Base-by-base conservation (phyloP, 2,888 invertebrate species). In the Yponomeuta malinellus region DNA sequence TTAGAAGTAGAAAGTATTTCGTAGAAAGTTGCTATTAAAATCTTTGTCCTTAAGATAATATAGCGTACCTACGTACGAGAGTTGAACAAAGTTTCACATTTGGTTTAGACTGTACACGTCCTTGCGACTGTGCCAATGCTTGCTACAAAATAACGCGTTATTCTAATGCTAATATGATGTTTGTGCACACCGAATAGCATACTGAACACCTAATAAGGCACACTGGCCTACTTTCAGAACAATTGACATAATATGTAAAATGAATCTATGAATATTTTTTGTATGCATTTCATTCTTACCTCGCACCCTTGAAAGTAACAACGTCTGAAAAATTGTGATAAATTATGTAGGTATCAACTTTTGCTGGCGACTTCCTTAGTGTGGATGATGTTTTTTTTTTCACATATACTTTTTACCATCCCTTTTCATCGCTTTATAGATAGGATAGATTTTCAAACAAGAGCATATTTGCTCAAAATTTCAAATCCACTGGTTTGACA, bases 121-220 rank as follows among this genome's bases (percentile, higher is more conserved):
- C 52, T 59, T 59, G 52, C 4, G 52, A 15, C 3, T 15, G 52
- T 59, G 52, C 52, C 52, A 33, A 59, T 15, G 52, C 52, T 59
- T 59, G 65, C 12, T 68, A 43, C 48, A 48, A 23, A 5, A 68
- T 37, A 68, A 68, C 33, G 48, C 68, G 29, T 43, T 67, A 67
- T 67, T 68, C 68, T 68, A 68, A 68, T 68, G n/a, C n/a, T 68
- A 68, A 68, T 68, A 37, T 68, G 33, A 68, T 68, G 48, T 23
- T 68, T 33, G 43, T 23, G 68, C 10, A 15, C 33, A 48, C 23
- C 48, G 68, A 48, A 37, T 68, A 15, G 68, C 48, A 68, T 68
- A 68, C 43, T 48, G 43, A 68, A 29, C 68, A 23, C 43, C 43
- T 33, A 37, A 68, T 68, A 68, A 12, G 29, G 68, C 43, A n/a